phyloP scores from a whole-genome alignment of 1,140 invertebrate genomes.

The Grapholita molesta region DNA sequence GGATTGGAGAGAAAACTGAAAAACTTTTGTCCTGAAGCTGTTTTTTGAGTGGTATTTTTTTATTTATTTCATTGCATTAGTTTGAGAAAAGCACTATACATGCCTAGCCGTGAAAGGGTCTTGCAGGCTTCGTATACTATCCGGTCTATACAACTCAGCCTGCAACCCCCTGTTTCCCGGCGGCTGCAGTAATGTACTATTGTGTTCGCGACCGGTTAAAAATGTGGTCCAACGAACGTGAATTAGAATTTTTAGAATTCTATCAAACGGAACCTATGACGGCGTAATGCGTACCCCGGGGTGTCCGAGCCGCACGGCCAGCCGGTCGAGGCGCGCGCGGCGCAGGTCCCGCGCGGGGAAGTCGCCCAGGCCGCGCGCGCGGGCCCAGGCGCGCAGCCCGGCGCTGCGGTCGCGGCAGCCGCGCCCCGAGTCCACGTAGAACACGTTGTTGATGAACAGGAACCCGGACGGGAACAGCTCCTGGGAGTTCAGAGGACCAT shows the following conservation, averaged over 20 bases:
- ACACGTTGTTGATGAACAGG: conserved; percentile 88
- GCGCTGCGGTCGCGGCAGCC: conserved; percentile 82
- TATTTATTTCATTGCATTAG: too few species aligned
- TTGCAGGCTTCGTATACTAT: too few species aligned
- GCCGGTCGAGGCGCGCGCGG: conserved; percentile 80
- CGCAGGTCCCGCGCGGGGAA: conserved; percentile 82
- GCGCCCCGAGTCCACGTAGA: conserved; percentile 86
- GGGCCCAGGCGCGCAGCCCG: conserved; percentile 83
- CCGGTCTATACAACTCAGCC: too few species aligned
- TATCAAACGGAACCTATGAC: too few species aligned
- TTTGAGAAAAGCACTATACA: too few species aligned
- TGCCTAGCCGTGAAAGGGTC: too few species aligned
- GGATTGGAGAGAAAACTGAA: too few species aligned
- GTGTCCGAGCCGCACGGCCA: conserved; percentile 84
- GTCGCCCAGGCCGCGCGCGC: conserved; percentile 69
- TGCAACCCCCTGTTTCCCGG: too few species aligned
- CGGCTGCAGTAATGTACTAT: too few species aligned
- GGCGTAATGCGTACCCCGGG: conserved; percentile 70
- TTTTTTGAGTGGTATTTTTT: too few species aligned
- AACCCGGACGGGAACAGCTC: conserved; percentile 85
- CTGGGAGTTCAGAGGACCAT: conserved; percentile 72
- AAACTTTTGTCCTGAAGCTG: too few species aligned
- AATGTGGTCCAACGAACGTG: conserved; percentile 20
- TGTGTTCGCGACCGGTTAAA: neutral
- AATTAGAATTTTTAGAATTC: conserved; percentile 22